A percentile compares a stretch with the other conserved stretches of the same genome.
These are phyloP conservation scores for Andrena cerasifolii DNA, from an alignment of 1,140 invertebrate species.

Conservation along the genomic window DNA sequence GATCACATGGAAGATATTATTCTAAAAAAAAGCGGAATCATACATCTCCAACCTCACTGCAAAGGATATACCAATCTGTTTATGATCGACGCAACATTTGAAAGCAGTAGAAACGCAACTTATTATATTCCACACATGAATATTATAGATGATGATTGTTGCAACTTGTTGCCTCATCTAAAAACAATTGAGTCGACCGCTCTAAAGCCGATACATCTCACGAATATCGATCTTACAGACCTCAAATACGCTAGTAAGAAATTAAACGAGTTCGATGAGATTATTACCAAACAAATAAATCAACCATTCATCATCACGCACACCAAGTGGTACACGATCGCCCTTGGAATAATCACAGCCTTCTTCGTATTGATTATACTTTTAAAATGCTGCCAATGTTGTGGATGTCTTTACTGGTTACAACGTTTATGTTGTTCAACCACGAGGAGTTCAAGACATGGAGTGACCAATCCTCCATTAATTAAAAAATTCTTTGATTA, in stretches of 20 bases:
- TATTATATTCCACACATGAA: not conserved
- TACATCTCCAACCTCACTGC: not conserved
- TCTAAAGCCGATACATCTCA: not conserved
- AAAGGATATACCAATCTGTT: slow-evolving; percentile 2
- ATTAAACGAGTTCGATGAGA: not conserved
- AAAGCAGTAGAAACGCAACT: not conserved
- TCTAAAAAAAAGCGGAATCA: not conserved
- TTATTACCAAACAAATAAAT: slow-evolving; percentile 4
- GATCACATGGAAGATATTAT: not conserved
- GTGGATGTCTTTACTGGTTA: not conserved
- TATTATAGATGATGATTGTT: not conserved
- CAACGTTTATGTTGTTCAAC: not conserved
- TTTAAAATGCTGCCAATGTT: not conserved
- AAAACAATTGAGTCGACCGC: not conserved
- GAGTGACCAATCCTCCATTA: not conserved
- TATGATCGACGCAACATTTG: not conserved
- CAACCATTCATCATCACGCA: not conserved
- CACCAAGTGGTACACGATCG: not conserved
- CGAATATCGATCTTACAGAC: not conserved
- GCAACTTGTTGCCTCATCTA: not conserved
- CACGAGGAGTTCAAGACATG: not conserved
- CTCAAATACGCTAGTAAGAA: slow-evolving; percentile 5
- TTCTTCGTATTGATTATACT: not conserved
- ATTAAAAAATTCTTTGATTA: not conserved
- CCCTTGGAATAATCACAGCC: not conserved